phyloP scores from a whole-genome alignment of 2,113 vertebrate genomes.

The Hippolais icterina region DNA sequence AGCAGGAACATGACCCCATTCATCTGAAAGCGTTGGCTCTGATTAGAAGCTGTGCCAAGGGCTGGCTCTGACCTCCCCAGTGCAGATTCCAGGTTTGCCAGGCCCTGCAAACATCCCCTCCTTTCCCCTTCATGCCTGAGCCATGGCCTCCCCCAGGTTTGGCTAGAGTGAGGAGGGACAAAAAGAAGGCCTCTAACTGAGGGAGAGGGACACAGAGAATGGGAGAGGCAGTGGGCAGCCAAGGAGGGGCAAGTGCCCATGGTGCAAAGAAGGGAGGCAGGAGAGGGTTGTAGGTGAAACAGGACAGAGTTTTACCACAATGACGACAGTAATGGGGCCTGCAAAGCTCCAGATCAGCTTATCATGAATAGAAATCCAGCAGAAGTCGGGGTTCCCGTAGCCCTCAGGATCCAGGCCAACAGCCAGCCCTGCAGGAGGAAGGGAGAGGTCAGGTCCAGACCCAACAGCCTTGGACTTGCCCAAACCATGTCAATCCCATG shows the following conservation, averaged over 20 bases:
- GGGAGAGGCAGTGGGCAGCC: constrained; percentile 20
- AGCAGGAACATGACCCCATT: constrained; percentile 93
- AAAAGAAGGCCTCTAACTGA: neutral
- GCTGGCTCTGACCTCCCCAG: neutral
- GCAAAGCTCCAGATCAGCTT: constrained; percentile 99
- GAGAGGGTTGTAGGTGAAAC: constrained; percentile 13
- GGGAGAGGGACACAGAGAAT: neutral
- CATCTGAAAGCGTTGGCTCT: constrained; percentile 78
- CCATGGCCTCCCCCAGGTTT: neutral
- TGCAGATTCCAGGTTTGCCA: neutral
- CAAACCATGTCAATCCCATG: neutral
- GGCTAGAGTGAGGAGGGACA: neutral
- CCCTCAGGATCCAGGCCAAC: constrained; percentile 96
- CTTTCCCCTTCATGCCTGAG: neutral
- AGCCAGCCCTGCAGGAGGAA: constrained; percentile 79
- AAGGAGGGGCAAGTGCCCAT: neutral
- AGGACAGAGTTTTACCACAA: constrained; percentile 83
- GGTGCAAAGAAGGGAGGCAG: neutral
- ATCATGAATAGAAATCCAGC: constrained; percentile 97
- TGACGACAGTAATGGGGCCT: constrained; percentile 90
- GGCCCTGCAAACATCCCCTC: neutral
- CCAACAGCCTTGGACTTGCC: neutral
- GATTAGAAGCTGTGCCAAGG: constrained; percentile 35
- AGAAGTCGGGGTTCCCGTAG: constrained; percentile 97
- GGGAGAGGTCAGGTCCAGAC: neutral